phyloP scores from a whole-genome alignment of 2,888 invertebrate genomes.

The Torymus tubicola region DNA sequence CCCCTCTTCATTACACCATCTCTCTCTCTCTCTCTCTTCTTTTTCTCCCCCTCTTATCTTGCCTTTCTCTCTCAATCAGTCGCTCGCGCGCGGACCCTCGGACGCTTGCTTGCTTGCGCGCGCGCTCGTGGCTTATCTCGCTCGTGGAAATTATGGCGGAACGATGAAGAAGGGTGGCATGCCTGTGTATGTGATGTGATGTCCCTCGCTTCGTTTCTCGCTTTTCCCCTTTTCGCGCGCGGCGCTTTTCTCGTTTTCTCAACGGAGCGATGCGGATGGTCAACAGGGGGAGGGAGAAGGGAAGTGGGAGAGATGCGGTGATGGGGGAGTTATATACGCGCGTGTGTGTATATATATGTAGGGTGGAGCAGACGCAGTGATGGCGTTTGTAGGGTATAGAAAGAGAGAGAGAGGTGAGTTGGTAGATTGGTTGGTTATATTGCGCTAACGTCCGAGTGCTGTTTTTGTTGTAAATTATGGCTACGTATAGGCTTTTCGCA shows the following conservation, averaged over 20 bases:
- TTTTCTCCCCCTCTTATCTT: constrained; percentile 10
- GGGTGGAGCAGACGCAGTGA: too few relatives aligned
- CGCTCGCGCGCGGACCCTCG: neutral
- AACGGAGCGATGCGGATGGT: too few relatives aligned
- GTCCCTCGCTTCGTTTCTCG: constrained; percentile 9
- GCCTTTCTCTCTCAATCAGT: constrained; percentile 21
- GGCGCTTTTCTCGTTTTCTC: neutral
- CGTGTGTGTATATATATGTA: too few relatives aligned
- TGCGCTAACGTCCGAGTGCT: too few relatives aligned
- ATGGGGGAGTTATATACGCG: too few relatives aligned
- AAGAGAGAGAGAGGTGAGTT: too few relatives aligned
- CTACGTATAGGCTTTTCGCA: too few relatives aligned
- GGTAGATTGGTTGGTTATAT: too few relatives aligned
- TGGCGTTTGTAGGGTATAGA: too few relatives aligned
- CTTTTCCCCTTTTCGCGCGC: neutral
- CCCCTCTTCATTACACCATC: constrained; percentile 15
- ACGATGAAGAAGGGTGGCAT: constrained; percentile 36
- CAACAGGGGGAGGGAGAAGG: too few relatives aligned
- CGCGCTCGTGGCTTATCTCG: constrained; percentile 41
- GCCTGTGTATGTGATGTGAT: neutral
- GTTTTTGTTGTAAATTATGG: too few relatives aligned
- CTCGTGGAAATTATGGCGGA: constrained; percentile 42
- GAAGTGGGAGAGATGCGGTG: too few relatives aligned
- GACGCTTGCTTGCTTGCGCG: neutral
- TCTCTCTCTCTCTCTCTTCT: constrained; percentile 32